phyloP scores from a whole-genome alignment of 2,888 invertebrate genomes.

The Ophioninae sp. region DNA sequence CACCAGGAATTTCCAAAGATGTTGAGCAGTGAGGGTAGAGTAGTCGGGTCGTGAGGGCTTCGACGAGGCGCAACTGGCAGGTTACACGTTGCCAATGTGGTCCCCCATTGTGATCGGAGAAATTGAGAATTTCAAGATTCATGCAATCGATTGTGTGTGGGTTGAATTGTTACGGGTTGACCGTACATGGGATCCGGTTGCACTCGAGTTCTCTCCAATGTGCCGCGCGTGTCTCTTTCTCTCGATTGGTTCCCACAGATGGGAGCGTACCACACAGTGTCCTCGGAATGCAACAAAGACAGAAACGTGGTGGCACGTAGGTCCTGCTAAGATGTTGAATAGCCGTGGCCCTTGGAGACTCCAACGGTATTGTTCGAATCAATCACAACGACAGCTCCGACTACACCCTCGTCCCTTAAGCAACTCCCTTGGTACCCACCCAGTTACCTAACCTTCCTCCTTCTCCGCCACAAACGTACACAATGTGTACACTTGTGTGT shows the following conservation, averaged over 20 bases:
- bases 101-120: neutral
- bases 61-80: neutral
- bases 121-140: slow-evolving; percentile 5
- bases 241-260: slow-evolving; percentile 25
- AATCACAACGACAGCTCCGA: slow-evolving; percentile 59
- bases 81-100: slow-evolving; percentile 3
- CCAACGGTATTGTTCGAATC: slow-evolving; percentile 53
- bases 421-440: neutral
- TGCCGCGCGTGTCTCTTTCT: slow-evolving; percentile 23
- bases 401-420: slow-evolving; percentile 2
- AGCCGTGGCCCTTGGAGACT: slow-evolving; percentile 3
- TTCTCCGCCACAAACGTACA: neutral
- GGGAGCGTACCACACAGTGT: slow-evolving; percentile 19
- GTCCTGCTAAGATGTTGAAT: slow-evolving; percentile 45
- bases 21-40: neutral
- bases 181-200: slow-evolving; percentile 5
- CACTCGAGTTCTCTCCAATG: slow-evolving; percentile 8
- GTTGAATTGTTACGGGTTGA: slow-evolving; percentile 1
- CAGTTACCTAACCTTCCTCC: neutral
- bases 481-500: neutral
- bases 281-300: slow-evolving; percentile 33
- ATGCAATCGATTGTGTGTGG: neutral
- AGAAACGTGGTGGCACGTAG: slow-evolving; percentile 54
- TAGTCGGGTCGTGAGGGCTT: neutral
- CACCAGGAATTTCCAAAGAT: neutral